Base-by-base conservation (phyloP, 2,888 invertebrate species). In the Perithous albicinctus region DNA sequence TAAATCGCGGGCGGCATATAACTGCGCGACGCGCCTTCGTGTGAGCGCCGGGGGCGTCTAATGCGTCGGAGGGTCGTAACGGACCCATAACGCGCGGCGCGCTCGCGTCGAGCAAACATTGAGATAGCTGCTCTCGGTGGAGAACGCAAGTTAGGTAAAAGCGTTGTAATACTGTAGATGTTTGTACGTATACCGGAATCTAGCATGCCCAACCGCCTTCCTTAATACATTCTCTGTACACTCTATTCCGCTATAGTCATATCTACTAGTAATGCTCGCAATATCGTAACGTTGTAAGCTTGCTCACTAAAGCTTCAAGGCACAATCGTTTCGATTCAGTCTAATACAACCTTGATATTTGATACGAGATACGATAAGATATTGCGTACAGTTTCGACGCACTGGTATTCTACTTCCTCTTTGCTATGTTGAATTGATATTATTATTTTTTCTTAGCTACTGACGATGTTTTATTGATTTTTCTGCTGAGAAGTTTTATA, bases 51-150 rank as follows among this genome's bases (percentile, higher is more conserved):
- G 48, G 73, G 76, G 80, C 80, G 66, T 76, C 59, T 46, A 72
- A 76, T 76, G 64, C 67, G 63, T 73, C 66, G 64, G 78, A 32
- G 74, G 56, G 69, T 78, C 81, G 74, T 78, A 81, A 78, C 69
- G 69, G 26, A 54, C 48, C 56, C 59, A 59, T 82, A 78, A 78
- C 51, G 66, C 75, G 70, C 48, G 75, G 75, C 51, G 66, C 75
- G 70, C 48, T 56, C 64, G 66, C 41, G 56, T 64, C 74, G 46
- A 15, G 54, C 74, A 78, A 69, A 74, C 75, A 75, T 78, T 69
- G 78, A 70, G 78, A 82, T 82, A 73, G 69, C 41, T 51, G 35
- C 20, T 46, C 20, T 46, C 48, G 66, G 74, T 78, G 69, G 43
- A 51, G 59, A 78, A 82, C 74, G 43, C 48, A 18, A 54, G 76